phyloP scores from a whole-genome alignment of 2,888 invertebrate genomes.

The Sisyra terminalis region DNA sequence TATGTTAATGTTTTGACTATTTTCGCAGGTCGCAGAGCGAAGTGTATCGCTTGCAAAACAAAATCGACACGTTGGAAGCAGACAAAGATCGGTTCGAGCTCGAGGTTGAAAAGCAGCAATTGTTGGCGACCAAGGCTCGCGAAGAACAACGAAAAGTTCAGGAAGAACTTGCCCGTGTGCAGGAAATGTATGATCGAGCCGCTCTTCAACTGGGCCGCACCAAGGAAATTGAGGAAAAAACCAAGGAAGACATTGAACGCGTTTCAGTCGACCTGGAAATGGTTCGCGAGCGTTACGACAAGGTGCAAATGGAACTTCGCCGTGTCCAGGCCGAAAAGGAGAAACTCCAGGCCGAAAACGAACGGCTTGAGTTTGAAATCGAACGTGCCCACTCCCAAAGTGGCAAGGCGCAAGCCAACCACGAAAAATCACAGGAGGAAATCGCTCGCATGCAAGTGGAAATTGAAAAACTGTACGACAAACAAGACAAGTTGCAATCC shows the following conservation, averaged over 20 bases:
- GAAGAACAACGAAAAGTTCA: slow-evolving; percentile 76
- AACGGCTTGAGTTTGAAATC: slow-evolving; percentile 69
- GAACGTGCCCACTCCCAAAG: slow-evolving; percentile 76
- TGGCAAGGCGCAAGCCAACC: slow-evolving; percentile 66
- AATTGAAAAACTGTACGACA: slow-evolving; percentile 80
- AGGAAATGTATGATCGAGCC: slow-evolving; percentile 80
- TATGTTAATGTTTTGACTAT: too few species aligned
- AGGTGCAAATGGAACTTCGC: slow-evolving; percentile 69
- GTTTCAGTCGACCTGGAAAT: slow-evolving; percentile 68
- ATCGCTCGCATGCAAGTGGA: slow-evolving; percentile 72
- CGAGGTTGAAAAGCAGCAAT: slow-evolving; percentile 71
- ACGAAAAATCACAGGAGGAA: slow-evolving; percentile 83
- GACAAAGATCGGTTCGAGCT: slow-evolving; percentile 75
- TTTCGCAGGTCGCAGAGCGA: slow-evolving; percentile 66
- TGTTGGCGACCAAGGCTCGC: slow-evolving; percentile 61
- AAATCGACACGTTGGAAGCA: slow-evolving; percentile 72
- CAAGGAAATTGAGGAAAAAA: slow-evolving; percentile 83
- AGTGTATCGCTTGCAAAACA: slow-evolving; percentile 73
- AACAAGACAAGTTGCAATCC: slow-evolving; percentile 68
- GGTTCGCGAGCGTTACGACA: slow-evolving; percentile 76
- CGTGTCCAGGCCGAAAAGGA: slow-evolving; percentile 73
- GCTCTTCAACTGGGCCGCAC: slow-evolving; percentile 69
- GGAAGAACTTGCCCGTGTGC: slow-evolving; percentile 69
- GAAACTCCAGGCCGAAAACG: slow-evolving; percentile 67
- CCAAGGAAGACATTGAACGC: slow-evolving; percentile 67